Evolutionary conservation across 2,888 invertebrate genomes (phyloP), one percentile per base, ranked within the genome.

Genomic region (Pteria penguin): DNA sequence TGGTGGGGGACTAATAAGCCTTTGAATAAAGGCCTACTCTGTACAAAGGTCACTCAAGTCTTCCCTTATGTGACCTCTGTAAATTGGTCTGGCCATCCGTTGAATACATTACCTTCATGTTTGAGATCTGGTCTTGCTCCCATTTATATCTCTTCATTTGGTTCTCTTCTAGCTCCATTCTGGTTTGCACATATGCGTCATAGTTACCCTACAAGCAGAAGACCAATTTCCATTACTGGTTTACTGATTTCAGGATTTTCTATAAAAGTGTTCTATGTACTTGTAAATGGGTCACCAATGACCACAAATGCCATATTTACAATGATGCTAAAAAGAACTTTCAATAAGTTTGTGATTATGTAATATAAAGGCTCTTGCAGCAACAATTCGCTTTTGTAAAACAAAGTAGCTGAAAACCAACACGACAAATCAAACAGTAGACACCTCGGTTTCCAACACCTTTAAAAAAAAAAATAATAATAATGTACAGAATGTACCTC

Each of bases 141-240:
- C 99, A 99, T 89, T 98, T 97, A 93, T 98, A 99, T 90, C 97
- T 97, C 92, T 99, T 99, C 95, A 96, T 96, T 93, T 99, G 99
- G 93, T 99, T 99, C 93, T 99, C 99, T 80, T 98, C 93, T 86
- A 98, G 93, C 91, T 99, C 99, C 94, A 96, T 94, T 80, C 98
- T 94, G 2, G 99, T 99, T 84, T 96, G 95, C 8, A 97, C 95
- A 91, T 99, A 99, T 1, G 97, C 96, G 92, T 99, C 99, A 92
- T 99, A 99, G 93, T 99, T 99, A 87, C 95, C 95, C 94, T 94
- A 86, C n/a, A 93, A 84, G 75, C n/a, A 63, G 36, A 72, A 22
- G 36, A 14, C 52, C 36, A 72, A 27, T 36, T 5, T 65, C 4
- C 18, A 45, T 18, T 36, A 45, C 22, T 36, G 5, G 11, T 14